These are phyloP conservation scores for Rotaria macrura DNA, from an alignment of 2,888 invertebrate species.

Conservation along the genomic window DNA sequence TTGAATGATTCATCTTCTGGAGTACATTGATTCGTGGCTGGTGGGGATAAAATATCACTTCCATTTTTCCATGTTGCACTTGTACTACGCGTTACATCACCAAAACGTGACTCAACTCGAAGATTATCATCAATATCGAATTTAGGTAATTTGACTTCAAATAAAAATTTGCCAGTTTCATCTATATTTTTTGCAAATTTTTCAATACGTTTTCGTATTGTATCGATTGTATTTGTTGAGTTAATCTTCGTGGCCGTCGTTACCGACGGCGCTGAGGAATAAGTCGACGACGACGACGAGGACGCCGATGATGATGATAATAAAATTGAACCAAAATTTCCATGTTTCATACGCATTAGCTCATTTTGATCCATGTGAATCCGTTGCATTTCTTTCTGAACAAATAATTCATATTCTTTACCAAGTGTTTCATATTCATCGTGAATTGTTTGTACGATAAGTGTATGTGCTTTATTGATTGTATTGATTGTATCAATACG, in stretches of 20 bases:
- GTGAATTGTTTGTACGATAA: conserved; percentile 6
- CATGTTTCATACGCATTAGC: background rate
- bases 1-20: background rate
- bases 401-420: conserved; percentile 13
- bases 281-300: background rate
- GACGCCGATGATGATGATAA: background rate
- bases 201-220: conserved; percentile 13
- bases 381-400: background rate
- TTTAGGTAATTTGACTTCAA: background rate
- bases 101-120: conserved; percentile 4
- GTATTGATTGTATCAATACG: background rate
- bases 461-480: conserved; percentile 15
- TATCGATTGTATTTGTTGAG: background rate
- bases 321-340: background rate
- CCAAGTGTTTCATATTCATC: conserved; percentile 9
- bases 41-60: background rate
- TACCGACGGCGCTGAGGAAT: background rate
- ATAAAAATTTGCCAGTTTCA: background rate
- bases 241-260: too few species aligned
- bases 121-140: conserved; percentile 16
- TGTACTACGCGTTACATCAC: conserved; percentile 1
- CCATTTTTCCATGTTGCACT: conserved; percentile 18
- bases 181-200: conserved; percentile 2
- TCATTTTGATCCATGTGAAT: background rate
- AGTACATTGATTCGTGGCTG: background rate